A percentile compares a stretch with the other conserved stretches of the same genome.
These are phyloP conservation scores for Dyspetes luteomarginatus DNA, from an alignment of 2,888 invertebrate species.

Conservation along the genomic window DNA sequence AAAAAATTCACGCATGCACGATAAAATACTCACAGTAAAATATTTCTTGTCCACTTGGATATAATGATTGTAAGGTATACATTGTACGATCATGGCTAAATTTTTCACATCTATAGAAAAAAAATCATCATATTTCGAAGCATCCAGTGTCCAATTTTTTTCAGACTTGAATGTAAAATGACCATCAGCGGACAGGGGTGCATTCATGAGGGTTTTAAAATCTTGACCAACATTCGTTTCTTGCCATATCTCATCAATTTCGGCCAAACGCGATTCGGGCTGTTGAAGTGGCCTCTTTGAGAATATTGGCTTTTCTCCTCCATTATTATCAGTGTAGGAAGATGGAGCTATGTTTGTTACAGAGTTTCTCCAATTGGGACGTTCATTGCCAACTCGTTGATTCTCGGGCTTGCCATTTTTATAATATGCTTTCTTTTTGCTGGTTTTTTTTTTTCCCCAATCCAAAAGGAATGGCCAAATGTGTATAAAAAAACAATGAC, in stretches of 20 bases:
- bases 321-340: neutral
- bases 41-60: slow-evolving; percentile 80
- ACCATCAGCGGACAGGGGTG: slow-evolving; percentile 79
- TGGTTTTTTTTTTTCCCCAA: neutral
- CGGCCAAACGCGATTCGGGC: slow-evolving; percentile 52
- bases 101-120: slow-evolving; percentile 83
- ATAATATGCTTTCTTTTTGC: slow-evolving; percentile 52
- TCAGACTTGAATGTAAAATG: slow-evolving; percentile 84
- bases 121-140: slow-evolving; percentile 80
- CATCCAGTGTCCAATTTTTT: slow-evolving; percentile 82
- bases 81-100: slow-evolving; percentile 82
- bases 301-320: too few relatives aligned
- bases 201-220: slow-evolving; percentile 81
- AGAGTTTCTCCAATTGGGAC: slow-evolving; percentile 15
- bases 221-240: slow-evolving; percentile 80
- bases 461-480: neutral
- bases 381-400: neutral
- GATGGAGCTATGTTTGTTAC: too few relatives aligned
- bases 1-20: too few relatives aligned
- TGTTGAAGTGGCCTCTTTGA: slow-evolving; percentile 48
- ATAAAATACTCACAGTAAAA: slow-evolving; percentile 81
- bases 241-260: slow-evolving; percentile 66
- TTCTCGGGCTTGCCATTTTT: slow-evolving; percentile 20
- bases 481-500: neutral
- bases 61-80: slow-evolving; percentile 84